Conservation (phyloP, 2,797 vertebrate species). For the Peromyscus nudipes region DNA sequence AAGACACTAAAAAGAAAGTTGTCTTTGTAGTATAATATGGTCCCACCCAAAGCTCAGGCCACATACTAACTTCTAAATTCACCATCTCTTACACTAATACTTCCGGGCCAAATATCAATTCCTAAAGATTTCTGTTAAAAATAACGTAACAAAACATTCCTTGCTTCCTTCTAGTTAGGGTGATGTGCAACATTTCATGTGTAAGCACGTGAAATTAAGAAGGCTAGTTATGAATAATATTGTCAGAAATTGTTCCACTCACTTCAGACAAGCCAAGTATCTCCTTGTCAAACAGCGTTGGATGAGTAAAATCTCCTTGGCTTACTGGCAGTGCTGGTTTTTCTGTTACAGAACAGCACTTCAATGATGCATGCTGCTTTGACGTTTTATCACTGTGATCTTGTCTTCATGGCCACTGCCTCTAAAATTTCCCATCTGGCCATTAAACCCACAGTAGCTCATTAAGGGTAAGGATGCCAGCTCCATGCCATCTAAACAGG, state of each 20-base stretch:
- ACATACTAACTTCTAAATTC: background rate
- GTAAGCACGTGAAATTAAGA: constrained; percentile 7
- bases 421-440: constrained; percentile 36
- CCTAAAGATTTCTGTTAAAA: background rate
- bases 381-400: constrained; percentile 47
- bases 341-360: background rate
- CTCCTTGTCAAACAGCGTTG: background rate
- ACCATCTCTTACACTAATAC: background rate
- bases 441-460: background rate
- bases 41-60: background rate
- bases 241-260: constrained; percentile 29
- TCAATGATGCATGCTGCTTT: background rate
- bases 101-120: background rate
- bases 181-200: background rate
- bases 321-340: background rate
- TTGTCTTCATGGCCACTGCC: constrained; percentile 11
- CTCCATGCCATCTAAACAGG: background rate
- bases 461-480: background rate
- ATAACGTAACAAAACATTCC: background rate
- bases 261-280: background rate
- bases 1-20: background rate
- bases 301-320: background rate
- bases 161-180: background rate
- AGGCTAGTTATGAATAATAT: constrained; percentile 48
- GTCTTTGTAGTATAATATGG: background rate